Base-by-base conservation (phyloP, 30 jellyfish, hydroid and myxozoan genomes). In the Sanderia malayensis region DNA sequence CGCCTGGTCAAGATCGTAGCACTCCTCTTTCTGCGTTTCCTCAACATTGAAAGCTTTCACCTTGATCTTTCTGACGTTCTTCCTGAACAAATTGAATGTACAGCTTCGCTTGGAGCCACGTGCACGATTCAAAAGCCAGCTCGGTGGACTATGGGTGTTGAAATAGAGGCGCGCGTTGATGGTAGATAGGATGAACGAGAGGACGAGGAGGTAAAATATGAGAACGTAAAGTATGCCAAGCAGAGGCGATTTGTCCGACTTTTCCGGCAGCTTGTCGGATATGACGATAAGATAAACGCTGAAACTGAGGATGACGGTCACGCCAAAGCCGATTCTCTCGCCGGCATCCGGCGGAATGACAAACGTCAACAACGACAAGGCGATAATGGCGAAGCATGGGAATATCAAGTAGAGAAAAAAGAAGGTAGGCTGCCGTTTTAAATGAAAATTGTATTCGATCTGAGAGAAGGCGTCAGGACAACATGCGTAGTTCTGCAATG, bases 321-420 rank as follows among this genome's bases (percentile, higher is more conserved):
- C 80, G 10, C 97, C 97, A 31, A 88, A 74, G 10, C 97, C 97
- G 47, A 80, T 66, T 29, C 97, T 61, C 62, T 88, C 97, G 24
- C 97, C 97, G 0, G 87, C 66, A 25, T 67, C 95, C 25, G 91
- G 91, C 2, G 97, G 97, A 55, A 88, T 88, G 79, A 79, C 63
- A 70, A 72, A 88, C 32, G 83, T 53, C 28, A 88, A 71, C 31
- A 88, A 73, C 44, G 84, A 68, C 30, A 88, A 67, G 11, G 58
- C 69, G 13, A 70, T 74, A n/a, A 79, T 62, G 10, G 92, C 83
- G 10, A 88, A 10, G 71, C 92, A 81, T 11, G 97, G 97, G 67
- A 88, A 37, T 0, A 88, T 75, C 45, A 88, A 58, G 70, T 88
- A 88, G 6, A 88, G 87, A 19, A 88, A 83, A 45, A 58, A 88